Percentiles rank a stretch among this genome's conserved stretches.
Evolutionary conservation across 2,888 invertebrate genomes (phyloP).

Genomic region (Dryococelus australis): DNA sequence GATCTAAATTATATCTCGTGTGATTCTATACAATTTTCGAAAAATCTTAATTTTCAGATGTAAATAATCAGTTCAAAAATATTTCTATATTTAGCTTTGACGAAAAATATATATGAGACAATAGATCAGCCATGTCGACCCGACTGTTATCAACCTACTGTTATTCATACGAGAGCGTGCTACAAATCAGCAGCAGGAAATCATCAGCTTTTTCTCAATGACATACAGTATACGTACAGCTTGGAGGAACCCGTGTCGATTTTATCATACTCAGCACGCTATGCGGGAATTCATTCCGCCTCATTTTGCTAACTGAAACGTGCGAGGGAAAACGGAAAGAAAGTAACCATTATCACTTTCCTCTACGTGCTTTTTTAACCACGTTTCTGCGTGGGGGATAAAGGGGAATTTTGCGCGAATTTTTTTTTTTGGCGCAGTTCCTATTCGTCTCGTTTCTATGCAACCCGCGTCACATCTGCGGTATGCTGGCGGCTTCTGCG

Average conservation of each 20-base stretch:
- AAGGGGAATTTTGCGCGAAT: not conserved
- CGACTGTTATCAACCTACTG: too few relatives aligned
- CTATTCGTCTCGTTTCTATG: not conserved
- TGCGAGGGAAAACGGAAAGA: not conserved
- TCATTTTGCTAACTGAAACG: not conserved
- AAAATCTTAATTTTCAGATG: too few relatives aligned
- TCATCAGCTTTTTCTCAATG: not conserved
- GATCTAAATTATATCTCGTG: too few relatives aligned
- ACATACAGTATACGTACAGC: not conserved
- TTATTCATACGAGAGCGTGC: too few relatives aligned
- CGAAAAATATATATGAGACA: too few relatives aligned
- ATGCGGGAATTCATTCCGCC: not conserved
- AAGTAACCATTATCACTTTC: conserved; percentile 9
- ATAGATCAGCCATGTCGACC: too few relatives aligned
- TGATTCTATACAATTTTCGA: too few relatives aligned
- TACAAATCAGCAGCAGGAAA: too few relatives aligned
- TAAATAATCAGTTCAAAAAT: too few relatives aligned
- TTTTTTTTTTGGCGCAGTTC: not conserved
- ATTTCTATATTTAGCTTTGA: too few relatives aligned
- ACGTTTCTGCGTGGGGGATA: not conserved
- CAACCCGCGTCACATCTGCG: not conserved
- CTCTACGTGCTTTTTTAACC: not conserved
- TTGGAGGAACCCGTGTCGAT: not conserved
- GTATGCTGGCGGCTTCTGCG: not conserved
- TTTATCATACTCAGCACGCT: not conserved